Evolutionary conservation across 2,113 vertebrate species (phyloP).

Genomic region (Micronycteris hirsuta): DNA sequence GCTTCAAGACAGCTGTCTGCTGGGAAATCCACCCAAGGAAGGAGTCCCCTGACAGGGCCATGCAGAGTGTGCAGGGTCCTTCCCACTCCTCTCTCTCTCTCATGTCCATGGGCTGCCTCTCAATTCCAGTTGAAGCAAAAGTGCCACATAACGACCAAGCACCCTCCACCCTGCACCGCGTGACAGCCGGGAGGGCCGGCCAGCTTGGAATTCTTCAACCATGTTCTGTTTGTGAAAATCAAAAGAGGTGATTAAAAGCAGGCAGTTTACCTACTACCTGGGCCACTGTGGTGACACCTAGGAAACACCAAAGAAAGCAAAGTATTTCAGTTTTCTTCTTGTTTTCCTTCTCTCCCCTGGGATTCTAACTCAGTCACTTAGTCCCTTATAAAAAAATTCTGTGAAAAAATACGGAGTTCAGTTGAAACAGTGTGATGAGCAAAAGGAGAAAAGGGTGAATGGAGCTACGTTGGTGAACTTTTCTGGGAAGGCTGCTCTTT

Average conservation of each 20-base stretch:
- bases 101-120: neutral
- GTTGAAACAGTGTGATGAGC: neutral
- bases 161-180: neutral
- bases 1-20: neutral
- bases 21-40: neutral
- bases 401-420: neutral
- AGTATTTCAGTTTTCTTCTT: neutral
- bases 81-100: rapidly evolving
- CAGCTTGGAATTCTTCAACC: neutral
- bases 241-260: slow-evolving; percentile 20
- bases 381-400: neutral
- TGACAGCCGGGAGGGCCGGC: neutral
- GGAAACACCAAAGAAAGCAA: slow-evolving; percentile 1
- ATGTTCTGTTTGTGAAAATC: neutral
- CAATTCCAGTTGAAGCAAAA: neutral
- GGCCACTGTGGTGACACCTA: neutral
- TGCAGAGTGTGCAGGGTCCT: neutral
- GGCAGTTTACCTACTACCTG: neutral
- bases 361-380: neutral
- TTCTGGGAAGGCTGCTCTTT: neutral
- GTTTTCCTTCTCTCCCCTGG: neutral
- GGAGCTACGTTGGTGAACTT: neutral
- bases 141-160: neutral
- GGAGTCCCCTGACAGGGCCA: neutral
- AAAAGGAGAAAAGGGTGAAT: neutral